A percentile compares a stretch with the other conserved stretches of the same genome.
Conservation (phyloP, 2,113 vertebrate species). For the Cavia aperea region DNA sequence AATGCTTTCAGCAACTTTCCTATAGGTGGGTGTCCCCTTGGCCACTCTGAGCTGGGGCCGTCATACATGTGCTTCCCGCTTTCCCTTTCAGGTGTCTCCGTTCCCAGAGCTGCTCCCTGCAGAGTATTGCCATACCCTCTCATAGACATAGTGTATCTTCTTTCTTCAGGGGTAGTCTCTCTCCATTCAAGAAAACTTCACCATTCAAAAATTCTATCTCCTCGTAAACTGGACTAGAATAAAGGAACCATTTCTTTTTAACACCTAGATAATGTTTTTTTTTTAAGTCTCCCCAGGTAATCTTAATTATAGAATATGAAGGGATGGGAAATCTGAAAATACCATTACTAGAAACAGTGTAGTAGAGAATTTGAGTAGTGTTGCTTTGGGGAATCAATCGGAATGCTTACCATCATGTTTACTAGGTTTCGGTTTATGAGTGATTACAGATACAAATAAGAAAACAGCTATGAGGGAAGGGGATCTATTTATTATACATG, state of each 20-base stretch:
- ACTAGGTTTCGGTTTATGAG: not conserved
- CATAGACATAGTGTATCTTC: constrained; percentile 5
- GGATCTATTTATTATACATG: not conserved
- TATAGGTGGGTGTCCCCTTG: constrained; percentile 82
- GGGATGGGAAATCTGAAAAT: not conserved
- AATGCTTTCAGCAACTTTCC: constrained; percentile 93
- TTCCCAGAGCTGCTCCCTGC: not conserved
- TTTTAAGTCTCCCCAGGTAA: not conserved
- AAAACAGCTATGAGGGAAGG: not conserved
- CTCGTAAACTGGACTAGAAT: not conserved
- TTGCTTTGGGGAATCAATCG: not conserved
- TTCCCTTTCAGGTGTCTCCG: not conserved
- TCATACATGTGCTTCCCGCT: not conserved
- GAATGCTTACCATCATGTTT: not conserved
- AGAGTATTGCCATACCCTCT: not conserved
- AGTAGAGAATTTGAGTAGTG: not conserved
- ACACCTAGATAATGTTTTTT: not conserved
- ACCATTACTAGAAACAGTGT: not conserved
- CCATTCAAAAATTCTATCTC: not conserved
- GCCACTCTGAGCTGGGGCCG: not conserved
- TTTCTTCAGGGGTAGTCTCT: not conserved
- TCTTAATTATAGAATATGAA: not conserved
- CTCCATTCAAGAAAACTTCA: not conserved
- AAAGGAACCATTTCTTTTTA: not conserved
- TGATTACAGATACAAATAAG: not conserved